phyloP scores from a whole-genome alignment of 2,888 invertebrate genomes.

The Elegia similella region DNA sequence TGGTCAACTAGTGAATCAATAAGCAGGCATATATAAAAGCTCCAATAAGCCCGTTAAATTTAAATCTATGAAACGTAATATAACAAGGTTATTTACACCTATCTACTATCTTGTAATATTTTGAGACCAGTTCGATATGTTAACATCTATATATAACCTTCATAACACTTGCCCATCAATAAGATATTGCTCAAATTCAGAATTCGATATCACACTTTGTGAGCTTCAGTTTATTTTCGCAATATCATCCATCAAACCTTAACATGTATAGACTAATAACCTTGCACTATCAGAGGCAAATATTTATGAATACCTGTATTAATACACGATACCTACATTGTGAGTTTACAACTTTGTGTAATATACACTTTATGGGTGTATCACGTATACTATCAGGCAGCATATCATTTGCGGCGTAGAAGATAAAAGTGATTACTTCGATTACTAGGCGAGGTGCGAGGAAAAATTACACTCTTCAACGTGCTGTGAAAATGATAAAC shows the following conservation, averaged over 20 bases:
- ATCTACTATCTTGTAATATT: no score
- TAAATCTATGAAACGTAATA: no score
- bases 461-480: conserved; percentile 9
- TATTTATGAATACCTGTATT: conserved; percentile 9
- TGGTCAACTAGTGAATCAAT: no score
- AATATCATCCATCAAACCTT: conserved; percentile 6
- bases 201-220: background rate
- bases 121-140: no score
- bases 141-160: no score
- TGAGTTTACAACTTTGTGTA: background rate
- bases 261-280: conserved; percentile 4
- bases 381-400: background rate
- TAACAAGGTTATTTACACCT: no score
- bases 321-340: background rate
- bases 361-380: conserved; percentile 3
- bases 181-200: background rate
- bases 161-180: background rate
- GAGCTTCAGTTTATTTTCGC: background rate
- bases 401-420: conserved; percentile 5
- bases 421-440: conserved; percentile 1
- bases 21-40: no score
- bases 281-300: conserved; percentile 2
- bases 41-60: no score
- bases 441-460: conserved; percentile 12
- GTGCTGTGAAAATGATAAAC: background rate